Evolutionary conservation across 2,797 vertebrate species (phyloP), one percentile per base, ranked within the genome.

Genomic region (Eleutherodactylus coqui): DNA sequence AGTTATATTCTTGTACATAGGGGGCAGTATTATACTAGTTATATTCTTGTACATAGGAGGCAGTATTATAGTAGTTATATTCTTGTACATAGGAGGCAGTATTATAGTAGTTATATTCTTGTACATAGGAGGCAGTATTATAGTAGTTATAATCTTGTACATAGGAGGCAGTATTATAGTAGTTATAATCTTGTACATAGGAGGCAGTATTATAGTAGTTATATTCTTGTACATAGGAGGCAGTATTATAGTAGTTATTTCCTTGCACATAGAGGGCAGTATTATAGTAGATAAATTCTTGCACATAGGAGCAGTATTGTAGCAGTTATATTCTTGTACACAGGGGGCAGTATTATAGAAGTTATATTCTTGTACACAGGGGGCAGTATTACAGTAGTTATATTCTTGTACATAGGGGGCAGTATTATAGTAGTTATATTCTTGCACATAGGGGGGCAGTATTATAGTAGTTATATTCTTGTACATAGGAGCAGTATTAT

Each of bases 71-170:
- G 51, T 53, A 53, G 51, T 53, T 53, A 53, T 53, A 53, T 53
- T 53, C 51, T 53, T 53, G 51, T 53, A 58, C n/a, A n/a, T 58
- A 27, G 55, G n/a, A 10, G 8, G 58, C 58, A 62, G 58, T 62
- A 62, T 62, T 62, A 62, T 62, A 62, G 58, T 29, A 62, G 58
- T 62, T 62, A 62, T 62, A 62, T 62, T 62, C 58, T 62, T 62
- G 58, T 62, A 62, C 11, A 62, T 62, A 62, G 58, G 58, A 14
- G 51, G 58, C 58, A 62, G 58, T 62, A 62, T 62, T 62, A 62
- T 62, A 62, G 58, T 62, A 62, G 58, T 62, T 62, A 62, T 62
- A 62, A 29, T 62, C 58, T 62, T 29, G 58, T 62, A 62, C 11
- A 62, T 62, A 62, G 58, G 58, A 14, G 60, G n/a, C 58, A 62